Evolutionary conservation across 2,113 vertebrate species (phyloP).

Genomic region (Caranx melampygus): DNA sequence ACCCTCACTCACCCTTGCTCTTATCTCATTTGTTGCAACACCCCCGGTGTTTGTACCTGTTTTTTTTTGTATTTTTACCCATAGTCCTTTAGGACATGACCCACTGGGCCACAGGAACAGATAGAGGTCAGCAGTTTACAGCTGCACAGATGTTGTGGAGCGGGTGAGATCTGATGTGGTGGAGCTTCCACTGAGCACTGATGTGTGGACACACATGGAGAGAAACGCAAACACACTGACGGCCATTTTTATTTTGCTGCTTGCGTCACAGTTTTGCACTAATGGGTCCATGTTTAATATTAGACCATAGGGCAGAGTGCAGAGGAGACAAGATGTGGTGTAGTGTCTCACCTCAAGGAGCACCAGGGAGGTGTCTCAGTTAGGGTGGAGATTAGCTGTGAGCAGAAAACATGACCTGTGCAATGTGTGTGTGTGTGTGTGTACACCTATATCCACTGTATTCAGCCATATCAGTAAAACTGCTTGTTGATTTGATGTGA

Average conservation of each 20-base stretch:
- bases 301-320: no score
- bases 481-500: neutral
- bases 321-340: neutral
- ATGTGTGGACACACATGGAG: constrained; percentile 31
- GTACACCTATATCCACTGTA: no score
- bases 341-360: no score
- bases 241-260: constrained; percentile 26
- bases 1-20: constrained; percentile 45
- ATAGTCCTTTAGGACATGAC: constrained; percentile 51
- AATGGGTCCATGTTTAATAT: neutral
- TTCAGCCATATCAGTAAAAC: neutral
- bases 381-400: neutral
- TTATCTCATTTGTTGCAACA: constrained; percentile 48
- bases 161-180: constrained; percentile 24
- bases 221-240: neutral
- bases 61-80: constrained; percentile 39
- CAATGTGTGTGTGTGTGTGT: neutral
- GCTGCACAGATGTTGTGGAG: constrained; percentile 37
- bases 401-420: neutral
- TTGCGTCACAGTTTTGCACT: constrained; percentile 17
- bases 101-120: constrained; percentile 42
- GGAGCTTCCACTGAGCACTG: constrained; percentile 22
- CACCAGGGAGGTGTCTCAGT: neutral
- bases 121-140: constrained; percentile 62
- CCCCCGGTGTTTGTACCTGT: constrained; percentile 1